phyloP scores from a whole-genome alignment of 2,888 invertebrate species.

The Prosopocoilus inquinatus region DNA sequence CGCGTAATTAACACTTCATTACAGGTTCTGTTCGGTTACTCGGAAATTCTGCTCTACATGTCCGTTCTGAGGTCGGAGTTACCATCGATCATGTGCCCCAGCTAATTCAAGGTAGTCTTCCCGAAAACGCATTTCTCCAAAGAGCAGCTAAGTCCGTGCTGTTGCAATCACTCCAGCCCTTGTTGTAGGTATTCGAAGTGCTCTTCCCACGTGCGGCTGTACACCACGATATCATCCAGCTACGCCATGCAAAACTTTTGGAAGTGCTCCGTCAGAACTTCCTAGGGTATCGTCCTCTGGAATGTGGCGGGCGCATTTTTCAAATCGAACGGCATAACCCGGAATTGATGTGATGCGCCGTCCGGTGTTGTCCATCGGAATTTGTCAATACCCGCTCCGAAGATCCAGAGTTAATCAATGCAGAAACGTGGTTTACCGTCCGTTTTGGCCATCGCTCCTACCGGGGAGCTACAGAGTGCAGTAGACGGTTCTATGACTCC shows the following conservation, averaged over 20 bases:
- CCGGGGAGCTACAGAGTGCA: constrained; percentile 28
- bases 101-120: constrained; percentile 26
- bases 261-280: constrained; percentile 15
- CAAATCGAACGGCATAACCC: constrained; percentile 27
- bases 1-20: no score
- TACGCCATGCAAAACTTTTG: constrained; percentile 20
- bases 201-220: constrained; percentile 16
- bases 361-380: constrained; percentile 32
- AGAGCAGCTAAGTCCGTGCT: constrained; percentile 30
- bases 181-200: constrained; percentile 22
- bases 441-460: constrained; percentile 31
- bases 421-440: constrained; percentile 27
- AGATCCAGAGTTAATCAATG: constrained; percentile 29
- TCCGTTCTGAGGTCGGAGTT: constrained; percentile 30
- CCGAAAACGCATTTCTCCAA: constrained; percentile 31
- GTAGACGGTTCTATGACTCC: not conserved
- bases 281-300: constrained; percentile 21
- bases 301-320: constrained; percentile 25
- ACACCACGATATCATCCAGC: constrained; percentile 33
- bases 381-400: constrained; percentile 30
- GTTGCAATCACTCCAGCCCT: constrained; percentile 20
- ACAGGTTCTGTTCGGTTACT: constrained; percentile 24
- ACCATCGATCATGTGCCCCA: constrained; percentile 32
- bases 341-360: constrained; percentile 32
- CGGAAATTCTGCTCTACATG: constrained; percentile 35